These are phyloP conservation scores for Panthera leo DNA, from an alignment of 2,113 vertebrate species.

Conservation along the genomic window DNA sequence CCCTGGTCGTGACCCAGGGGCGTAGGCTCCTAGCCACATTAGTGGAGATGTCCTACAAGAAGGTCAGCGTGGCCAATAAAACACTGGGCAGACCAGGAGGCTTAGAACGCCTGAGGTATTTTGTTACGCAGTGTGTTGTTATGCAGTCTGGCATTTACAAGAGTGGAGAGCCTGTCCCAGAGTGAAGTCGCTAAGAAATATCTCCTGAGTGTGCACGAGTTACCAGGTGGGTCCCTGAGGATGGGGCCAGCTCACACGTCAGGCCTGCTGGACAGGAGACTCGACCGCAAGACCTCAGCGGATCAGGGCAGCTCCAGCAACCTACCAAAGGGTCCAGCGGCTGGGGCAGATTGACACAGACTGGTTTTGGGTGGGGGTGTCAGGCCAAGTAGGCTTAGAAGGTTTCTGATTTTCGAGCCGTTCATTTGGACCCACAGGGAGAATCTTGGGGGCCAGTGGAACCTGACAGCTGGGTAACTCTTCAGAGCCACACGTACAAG, in stretches of 20 bases:
- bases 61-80: rapidly evolving
- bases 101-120: background rate
- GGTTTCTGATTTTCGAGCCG: conserved; percentile 74
- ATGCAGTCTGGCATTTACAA: rapidly evolving
- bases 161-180: background rate
- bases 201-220: rapidly evolving
- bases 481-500: conserved; percentile 87
- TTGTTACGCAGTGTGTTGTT: background rate
- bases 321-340: background rate
- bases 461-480: conserved; percentile 86
- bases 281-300: background rate
- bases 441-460: conserved; percentile 79
- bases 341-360: background rate
- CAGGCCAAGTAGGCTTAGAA: background rate
- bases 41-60: background rate
- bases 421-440: conserved; percentile 88
- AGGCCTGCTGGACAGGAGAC: background rate
- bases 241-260: background rate
- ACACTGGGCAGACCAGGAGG: rapidly evolving
- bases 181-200: background rate
- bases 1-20: conserved; percentile 26
- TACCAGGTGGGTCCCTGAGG: too few relatives aligned
- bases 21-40: background rate
- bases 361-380: background rate
- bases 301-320: background rate